Evolutionary conservation across 2,888 invertebrate species (phyloP).

Genomic region (Chouioia cunea): DNA sequence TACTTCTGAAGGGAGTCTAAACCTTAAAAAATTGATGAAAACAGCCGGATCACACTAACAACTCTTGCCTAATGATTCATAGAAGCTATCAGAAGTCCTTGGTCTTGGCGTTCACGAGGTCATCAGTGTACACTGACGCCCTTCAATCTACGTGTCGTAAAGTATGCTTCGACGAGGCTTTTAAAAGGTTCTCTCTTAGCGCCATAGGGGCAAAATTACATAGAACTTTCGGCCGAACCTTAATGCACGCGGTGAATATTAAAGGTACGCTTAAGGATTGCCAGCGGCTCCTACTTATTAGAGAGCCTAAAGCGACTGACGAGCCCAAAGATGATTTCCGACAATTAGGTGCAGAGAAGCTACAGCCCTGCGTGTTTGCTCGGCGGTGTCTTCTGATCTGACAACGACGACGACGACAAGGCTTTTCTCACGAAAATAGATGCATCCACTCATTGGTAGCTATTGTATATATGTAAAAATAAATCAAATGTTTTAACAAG

Average conservation of each 20-base stretch:
- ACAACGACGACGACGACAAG: constrained; percentile 16
- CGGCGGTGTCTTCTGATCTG: constrained; percentile 54
- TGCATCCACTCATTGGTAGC: not conserved
- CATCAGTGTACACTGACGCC: constrained; percentile 8
- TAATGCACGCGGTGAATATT: constrained; percentile 31
- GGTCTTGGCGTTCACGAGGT: constrained; percentile 19
- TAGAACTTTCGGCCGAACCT: constrained; percentile 17
- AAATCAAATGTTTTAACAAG: constrained; percentile 21
- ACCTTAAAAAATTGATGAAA: too few relatives aligned
- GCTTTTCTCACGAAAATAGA: constrained; percentile 47
- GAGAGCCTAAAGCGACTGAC: constrained; percentile 35
- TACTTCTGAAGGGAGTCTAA: too few relatives aligned
- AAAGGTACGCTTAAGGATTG: constrained; percentile 29
- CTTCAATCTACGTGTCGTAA: constrained; percentile 2
- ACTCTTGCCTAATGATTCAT: constrained; percentile 10
- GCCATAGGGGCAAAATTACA: constrained; percentile 50
- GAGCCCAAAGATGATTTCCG: constrained; percentile 55
- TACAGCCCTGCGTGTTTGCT: constrained; percentile 57
- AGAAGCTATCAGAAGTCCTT: constrained; percentile 16
- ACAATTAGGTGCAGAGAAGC: constrained; percentile 56
- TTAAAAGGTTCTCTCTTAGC: constrained; percentile 30
- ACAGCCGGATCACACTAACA: too few relatives aligned
- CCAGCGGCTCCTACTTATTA: constrained; percentile 54
- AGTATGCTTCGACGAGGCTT: not conserved
- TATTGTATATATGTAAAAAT: not conserved